Evolutionary conservation across 2,797 vertebrate genomes (phyloP).

Genomic region (Urocyon cinereoargenteus): DNA sequence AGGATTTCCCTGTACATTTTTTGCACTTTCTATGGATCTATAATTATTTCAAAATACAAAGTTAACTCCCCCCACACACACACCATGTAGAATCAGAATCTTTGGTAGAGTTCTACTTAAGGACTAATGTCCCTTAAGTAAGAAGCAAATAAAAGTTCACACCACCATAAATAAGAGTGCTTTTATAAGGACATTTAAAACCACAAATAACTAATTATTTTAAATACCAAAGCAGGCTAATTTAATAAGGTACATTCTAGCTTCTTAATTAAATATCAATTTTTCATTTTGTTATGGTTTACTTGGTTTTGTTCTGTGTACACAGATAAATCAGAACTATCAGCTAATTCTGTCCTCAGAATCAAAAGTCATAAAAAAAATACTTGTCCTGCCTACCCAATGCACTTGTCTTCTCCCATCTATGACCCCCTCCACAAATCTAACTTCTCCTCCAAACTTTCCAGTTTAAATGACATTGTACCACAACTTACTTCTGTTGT

Average conservation of each 20-base stretch:
- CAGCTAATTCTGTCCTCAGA: background rate
- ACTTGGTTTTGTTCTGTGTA: background rate
- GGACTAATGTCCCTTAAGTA: background rate
- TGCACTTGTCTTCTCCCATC: background rate
- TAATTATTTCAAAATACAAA: too few species aligned
- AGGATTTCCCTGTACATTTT: background rate
- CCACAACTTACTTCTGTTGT: background rate
- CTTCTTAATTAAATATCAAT: background rate
- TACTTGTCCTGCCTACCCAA: background rate
- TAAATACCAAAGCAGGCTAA: background rate
- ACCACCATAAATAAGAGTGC: background rate
- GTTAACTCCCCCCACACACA: background rate
- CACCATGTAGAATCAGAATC: background rate
- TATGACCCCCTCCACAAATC: background rate
- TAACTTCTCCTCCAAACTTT: background rate
- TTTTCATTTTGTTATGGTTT: constrained; percentile 35
- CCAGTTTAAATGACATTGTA: background rate
- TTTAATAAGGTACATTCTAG: background rate
- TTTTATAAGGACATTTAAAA: background rate
- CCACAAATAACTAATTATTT: background rate
- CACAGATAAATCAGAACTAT: background rate
- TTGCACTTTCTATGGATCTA: background rate
- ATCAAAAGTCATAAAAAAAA: background rate
- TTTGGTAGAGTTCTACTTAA: background rate
- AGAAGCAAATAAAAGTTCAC: background rate